These are phyloP conservation scores for Lagopus muta DNA, from an alignment of 2,113 vertebrate species.

Conservation along the genomic window DNA sequence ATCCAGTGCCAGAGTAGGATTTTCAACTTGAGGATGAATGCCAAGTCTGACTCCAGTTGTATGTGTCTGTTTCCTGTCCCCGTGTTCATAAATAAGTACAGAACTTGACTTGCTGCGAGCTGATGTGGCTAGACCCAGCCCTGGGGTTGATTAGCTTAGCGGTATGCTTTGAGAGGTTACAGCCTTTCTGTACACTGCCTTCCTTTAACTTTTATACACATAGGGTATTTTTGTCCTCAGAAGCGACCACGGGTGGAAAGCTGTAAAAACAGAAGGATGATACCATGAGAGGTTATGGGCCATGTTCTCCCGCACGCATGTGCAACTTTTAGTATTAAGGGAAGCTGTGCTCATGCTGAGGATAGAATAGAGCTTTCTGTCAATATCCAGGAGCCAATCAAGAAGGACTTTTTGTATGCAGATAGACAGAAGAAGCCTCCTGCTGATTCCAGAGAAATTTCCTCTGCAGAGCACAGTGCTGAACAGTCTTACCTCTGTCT, in stretches of 20 bases:
- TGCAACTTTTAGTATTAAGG: background rate
- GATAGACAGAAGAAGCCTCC: background rate
- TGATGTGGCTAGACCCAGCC: background rate
- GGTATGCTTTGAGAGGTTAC: background rate
- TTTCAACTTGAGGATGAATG: background rate
- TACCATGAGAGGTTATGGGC: background rate
- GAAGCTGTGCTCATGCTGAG: background rate
- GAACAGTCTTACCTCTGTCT: slow-evolving; percentile 29
- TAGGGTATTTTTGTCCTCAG: background rate
- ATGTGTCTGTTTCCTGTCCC: background rate
- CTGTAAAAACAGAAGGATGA: background rate
- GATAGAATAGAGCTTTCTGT: slow-evolving; percentile 28
- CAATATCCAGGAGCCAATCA: slow-evolving; percentile 52
- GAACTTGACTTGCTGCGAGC: background rate
- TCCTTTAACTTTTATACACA: background rate
- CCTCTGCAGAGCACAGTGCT: slow-evolving; percentile 30
- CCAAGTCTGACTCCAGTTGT: background rate
- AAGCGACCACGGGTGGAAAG: background rate
- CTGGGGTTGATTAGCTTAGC: background rate
- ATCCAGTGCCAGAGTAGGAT: background rate
- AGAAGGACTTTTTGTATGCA: background rate
- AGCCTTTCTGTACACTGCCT: background rate
- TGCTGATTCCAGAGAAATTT: slow-evolving; percentile 32
- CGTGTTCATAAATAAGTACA: background rate
- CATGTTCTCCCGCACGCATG: background rate